Evolutionary conservation across 2,797 vertebrate species (phyloP).

Genomic region (Pteropus rufus): DNA sequence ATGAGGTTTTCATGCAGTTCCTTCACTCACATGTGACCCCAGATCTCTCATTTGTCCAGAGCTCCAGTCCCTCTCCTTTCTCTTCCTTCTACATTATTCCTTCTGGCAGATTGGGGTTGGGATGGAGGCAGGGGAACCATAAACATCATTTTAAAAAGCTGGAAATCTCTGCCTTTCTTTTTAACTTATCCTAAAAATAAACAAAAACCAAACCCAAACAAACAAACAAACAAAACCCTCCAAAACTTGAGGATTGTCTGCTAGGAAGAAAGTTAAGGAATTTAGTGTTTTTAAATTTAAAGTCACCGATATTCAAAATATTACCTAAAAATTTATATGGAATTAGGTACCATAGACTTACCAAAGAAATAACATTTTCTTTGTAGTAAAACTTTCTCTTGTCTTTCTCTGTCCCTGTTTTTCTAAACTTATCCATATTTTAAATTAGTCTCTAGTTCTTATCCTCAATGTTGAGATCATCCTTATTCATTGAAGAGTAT

Average conservation of each 20-base stretch:
- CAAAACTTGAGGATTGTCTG: background rate
- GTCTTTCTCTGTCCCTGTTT: background rate
- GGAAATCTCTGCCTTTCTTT: background rate
- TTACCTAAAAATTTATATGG: background rate
- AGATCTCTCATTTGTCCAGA: background rate
- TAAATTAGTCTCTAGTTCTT: background rate
- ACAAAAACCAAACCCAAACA: background rate
- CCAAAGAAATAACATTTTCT: background rate
- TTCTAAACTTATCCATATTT: background rate
- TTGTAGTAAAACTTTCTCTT: background rate
- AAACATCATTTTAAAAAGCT: background rate
- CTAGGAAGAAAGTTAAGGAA: background rate
- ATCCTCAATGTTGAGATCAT: background rate
- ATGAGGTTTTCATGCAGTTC: rapidly evolving
- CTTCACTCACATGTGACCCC: rapidly evolving
- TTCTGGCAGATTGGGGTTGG: background rate
- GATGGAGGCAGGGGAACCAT: too few species aligned
- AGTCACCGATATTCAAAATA: background rate
- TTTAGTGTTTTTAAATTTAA: background rate
- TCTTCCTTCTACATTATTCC: background rate
- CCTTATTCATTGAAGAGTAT: background rate
- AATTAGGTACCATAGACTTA: background rate
- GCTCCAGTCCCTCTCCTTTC: too few species aligned
- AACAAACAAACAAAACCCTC: too few species aligned
- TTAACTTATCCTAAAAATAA: background rate